Evolutionary conservation across 2,888 invertebrate genomes (phyloP).

Genomic region (Scaptomyza caliginosa): DNA sequence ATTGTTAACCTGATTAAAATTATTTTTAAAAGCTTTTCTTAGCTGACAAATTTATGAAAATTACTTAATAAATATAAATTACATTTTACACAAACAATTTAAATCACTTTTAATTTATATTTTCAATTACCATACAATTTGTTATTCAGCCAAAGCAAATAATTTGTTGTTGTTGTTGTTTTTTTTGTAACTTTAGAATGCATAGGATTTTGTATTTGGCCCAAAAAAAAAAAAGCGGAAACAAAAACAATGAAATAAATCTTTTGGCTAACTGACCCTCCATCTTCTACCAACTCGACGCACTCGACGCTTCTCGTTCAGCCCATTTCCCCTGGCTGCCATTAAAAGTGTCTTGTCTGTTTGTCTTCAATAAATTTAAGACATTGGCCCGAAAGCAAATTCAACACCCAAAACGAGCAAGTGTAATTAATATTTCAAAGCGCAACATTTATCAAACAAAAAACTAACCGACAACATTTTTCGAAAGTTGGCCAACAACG

Average conservation of each 20-base stretch:
- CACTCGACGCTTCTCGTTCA: neutral
- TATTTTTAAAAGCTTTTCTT: too few relatives aligned
- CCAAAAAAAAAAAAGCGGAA: too few relatives aligned
- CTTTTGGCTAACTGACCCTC: conserved; percentile 29
- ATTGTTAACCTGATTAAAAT: too few relatives aligned
- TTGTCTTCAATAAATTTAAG: conserved; percentile 70
- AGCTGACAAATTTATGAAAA: neutral
- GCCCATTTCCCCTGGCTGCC: neutral
- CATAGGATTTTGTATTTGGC: conserved; percentile 13
- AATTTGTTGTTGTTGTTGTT: too few relatives aligned
- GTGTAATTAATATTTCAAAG: conserved; percentile 79
- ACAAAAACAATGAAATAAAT: conserved; percentile 68
- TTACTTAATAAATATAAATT: neutral
- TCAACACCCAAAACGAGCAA: conserved; percentile 57
- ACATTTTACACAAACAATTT: neutral
- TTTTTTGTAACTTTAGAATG: conserved; percentile 10
- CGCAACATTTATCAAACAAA: conserved; percentile 72
- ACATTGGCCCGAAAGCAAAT: conserved; percentile 44
- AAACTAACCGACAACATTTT: conserved; percentile 54
- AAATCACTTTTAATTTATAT: conserved; percentile 6
- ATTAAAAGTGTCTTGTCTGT: conserved; percentile 56
- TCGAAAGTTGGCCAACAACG: conserved; percentile 62
- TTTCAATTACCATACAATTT: conserved; percentile 27
- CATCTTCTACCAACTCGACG: neutral
- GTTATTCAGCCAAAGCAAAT: conserved; percentile 15